Evolutionary conservation across 2,113 vertebrate species (phyloP).

Genomic region (Lagopus muta): DNA sequence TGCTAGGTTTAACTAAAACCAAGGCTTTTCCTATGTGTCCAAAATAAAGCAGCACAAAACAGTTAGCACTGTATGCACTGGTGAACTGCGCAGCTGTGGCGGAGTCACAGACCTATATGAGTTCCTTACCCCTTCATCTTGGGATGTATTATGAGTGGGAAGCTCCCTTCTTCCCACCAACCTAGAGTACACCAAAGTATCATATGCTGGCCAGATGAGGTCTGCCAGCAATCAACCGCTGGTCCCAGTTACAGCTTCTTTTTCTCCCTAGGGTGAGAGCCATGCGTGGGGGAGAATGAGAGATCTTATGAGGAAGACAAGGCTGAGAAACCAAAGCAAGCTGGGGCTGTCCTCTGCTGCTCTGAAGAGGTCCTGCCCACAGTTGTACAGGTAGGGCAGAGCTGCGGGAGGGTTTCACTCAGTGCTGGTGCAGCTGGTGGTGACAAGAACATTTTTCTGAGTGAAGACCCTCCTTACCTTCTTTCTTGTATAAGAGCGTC

Average conservation of each 20-base stretch:
- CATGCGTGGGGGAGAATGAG: conserved; percentile 83
- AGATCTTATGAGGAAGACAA: conserved; percentile 83
- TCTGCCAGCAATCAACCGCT: not conserved
- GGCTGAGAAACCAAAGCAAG: conserved; percentile 78
- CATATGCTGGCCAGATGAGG: not conserved
- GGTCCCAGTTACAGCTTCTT: not conserved
- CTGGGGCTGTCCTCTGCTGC: conserved; percentile 78
- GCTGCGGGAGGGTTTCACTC: not conserved
- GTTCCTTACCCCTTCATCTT: not conserved
- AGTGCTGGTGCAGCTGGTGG: not conserved
- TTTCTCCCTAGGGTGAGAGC: conserved; percentile 73
- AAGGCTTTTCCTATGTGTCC: not conserved
- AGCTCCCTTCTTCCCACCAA: not conserved
- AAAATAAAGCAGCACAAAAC: not conserved
- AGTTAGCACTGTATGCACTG: too few species aligned
- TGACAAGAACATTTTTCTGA: not conserved
- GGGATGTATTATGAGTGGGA: not conserved
- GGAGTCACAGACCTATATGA: not conserved
- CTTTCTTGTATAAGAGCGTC: not conserved
- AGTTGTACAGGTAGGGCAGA: conserved; percentile 82
- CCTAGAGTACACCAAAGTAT: not conserved
- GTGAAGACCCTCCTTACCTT: not conserved
- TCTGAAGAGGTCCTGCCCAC: conserved; percentile 88
- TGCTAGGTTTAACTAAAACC: not conserved
- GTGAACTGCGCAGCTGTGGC: not conserved